Evolutionary conservation across 2,113 vertebrate genomes (phyloP).

Genomic region (Macquaria australasica): DNA sequence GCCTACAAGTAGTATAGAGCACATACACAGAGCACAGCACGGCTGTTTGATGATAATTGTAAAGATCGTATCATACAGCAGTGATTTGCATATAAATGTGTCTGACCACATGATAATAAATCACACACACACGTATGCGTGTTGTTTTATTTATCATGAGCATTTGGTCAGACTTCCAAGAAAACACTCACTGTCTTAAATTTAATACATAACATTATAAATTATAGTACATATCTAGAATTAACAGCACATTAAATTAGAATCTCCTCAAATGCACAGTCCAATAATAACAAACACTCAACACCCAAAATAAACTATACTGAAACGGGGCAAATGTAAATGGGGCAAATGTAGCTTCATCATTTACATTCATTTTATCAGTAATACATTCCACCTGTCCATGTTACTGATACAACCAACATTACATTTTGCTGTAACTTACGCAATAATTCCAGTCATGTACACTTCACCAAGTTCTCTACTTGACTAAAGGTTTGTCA

Average conservation of each 20-base stretch:
- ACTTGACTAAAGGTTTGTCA: not conserved
- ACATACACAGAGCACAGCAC: not conserved
- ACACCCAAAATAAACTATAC: not conserved
- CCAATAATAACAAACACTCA: not conserved
- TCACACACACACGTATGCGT: not conserved
- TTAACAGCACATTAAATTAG: not conserved
- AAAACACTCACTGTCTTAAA: not conserved
- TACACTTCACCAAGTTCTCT: not conserved
- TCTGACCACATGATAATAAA: not conserved
- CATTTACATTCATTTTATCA: not conserved
- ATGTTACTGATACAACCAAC: not conserved
- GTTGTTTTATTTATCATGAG: not conserved
- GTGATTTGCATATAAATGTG: not conserved
- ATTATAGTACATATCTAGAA: not conserved
- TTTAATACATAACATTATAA: not conserved
- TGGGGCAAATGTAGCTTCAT: not conserved
- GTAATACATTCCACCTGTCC: not conserved
- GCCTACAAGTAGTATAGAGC: not conserved
- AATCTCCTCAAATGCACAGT: not conserved
- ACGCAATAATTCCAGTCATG: not conserved
- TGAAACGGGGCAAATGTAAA: not conserved
- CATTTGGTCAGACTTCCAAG: not conserved
- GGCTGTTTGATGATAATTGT: not conserved
- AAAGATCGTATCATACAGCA: too few relatives aligned
- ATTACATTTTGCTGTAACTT: not conserved